Percentiles rank a stretch among this genome's conserved stretches.
phyloP scores from a whole-genome alignment of 37 sponge, comb jelly and placozoan genomes.

The Haliclona indistincta region DNA sequence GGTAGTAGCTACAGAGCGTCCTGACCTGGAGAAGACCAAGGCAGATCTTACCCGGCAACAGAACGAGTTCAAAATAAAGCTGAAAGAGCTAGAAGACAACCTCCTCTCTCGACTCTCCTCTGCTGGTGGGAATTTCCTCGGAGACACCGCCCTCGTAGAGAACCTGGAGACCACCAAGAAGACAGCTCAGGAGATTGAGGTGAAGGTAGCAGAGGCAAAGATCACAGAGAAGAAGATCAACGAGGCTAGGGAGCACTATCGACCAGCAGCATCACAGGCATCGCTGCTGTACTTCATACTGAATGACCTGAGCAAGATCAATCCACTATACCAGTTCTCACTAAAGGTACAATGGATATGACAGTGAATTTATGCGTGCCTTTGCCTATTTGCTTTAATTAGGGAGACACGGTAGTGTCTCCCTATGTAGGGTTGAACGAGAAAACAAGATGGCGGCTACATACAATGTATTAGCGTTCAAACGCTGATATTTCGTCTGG shows the following conservation, averaged over 20 bases:
- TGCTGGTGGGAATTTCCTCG: slow-evolving; percentile 97
- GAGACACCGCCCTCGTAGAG: slow-evolving; percentile 97
- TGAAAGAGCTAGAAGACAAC: slow-evolving; percentile 96
- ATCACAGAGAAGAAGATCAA: slow-evolving; percentile 97
- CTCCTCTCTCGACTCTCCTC: slow-evolving; percentile 93
- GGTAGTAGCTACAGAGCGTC: slow-evolving; percentile 96
- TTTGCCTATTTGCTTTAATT: too few species aligned
- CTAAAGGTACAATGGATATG: too few species aligned
- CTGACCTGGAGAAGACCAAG: slow-evolving; percentile 96
- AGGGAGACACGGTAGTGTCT: too few species aligned
- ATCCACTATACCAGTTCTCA: slow-evolving; percentile 99
- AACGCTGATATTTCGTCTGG: too few species aligned
- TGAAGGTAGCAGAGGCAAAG: slow-evolving; percentile 84
- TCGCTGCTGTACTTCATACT: slow-evolving; percentile 98
- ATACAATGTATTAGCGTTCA: too few species aligned
- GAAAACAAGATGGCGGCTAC: too few species aligned
- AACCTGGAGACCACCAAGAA: slow-evolving; percentile 96
- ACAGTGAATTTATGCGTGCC: too few species aligned
- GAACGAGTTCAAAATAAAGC: slow-evolving; percentile 98
- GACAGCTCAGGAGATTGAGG: slow-evolving; percentile 93
- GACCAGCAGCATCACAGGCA: slow-evolving; percentile 95
- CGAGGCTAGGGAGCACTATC: slow-evolving; percentile 93
- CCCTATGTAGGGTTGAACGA: too few species aligned
- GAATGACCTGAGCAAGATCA: slow-evolving; percentile 97
- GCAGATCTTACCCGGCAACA: slow-evolving; percentile 92